These are phyloP conservation scores for Diplosoma virens DNA, from an alignment of 23 tunicate genomes.

Conservation along the genomic window DNA sequence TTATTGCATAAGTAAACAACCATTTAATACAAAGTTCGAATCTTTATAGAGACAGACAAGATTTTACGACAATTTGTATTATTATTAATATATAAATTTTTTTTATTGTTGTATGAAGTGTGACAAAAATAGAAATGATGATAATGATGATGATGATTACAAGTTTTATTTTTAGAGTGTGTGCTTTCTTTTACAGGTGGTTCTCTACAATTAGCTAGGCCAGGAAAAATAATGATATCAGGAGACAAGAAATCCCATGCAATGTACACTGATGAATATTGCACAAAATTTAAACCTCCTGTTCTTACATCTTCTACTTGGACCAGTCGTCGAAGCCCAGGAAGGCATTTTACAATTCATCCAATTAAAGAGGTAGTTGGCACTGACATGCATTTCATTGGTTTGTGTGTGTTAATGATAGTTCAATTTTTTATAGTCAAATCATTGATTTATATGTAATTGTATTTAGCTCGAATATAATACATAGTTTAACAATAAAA, in stretches of 20 bases:
- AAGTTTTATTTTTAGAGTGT: not conserved
- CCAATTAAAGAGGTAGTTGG: slow-evolving; percentile 28
- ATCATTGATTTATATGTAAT: no score
- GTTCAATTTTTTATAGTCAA: no score
- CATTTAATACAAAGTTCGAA: no score
- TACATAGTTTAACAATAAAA: no score
- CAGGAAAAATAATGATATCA: slow-evolving; percentile 72
- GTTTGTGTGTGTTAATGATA: no score
- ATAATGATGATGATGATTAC: not conserved
- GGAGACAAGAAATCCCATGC: slow-evolving; percentile 35
- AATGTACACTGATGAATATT: slow-evolving; percentile 69
- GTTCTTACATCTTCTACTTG: slow-evolving; percentile 53
- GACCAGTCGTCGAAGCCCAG: slow-evolving; percentile 81
- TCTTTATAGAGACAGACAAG: no score
- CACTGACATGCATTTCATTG: not conserved
- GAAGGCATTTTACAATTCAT: slow-evolving; percentile 74
- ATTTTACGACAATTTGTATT: no score
- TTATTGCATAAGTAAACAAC: no score
- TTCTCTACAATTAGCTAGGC: slow-evolving; percentile 42
- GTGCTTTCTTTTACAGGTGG: not conserved
- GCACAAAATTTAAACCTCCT: slow-evolving; percentile 76
- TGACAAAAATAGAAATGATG: no score
- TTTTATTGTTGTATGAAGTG: no score
- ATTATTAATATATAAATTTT: no score
- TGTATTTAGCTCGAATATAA: not conserved